Base-by-base conservation (phyloP, 2,888 invertebrate species). In the Scaptomyza flava region DNA sequence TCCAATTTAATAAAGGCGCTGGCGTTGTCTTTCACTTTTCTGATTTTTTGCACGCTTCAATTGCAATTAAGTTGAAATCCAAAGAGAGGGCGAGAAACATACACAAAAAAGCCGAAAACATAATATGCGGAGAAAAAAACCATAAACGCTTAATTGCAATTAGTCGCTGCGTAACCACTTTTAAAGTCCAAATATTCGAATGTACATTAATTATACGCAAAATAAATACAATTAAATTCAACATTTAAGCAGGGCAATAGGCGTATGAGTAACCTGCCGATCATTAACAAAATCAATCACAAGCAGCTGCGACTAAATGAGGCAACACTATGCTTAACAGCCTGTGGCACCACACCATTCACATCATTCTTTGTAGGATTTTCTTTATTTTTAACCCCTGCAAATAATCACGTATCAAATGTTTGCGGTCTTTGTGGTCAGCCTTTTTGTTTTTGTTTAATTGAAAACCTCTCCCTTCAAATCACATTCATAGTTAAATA, bases 391-490 rank as follows among this genome's bases (percentile, higher is more conserved):
- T 56, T 36, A 47, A 54, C 51, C 58, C 53, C 68, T 54, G 63
- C 68, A 64, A 80, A 87, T 83, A 77, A 77, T 51, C 85, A 81
- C 81, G 71, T 65, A 81, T 84, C 67, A 87, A 87, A 87, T 70
- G 81, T 68, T 77, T 87, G 81, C 59, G 81, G 81, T 81, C 45
- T 11, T 20, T 87, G 89, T 62, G 82, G 82, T 81, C 54, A 48
- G 57, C 51, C 67, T 63, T 59, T 67, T 12, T 45, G 50, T 34
- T 6, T 52, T 45, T 42, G 11, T 46, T 50, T 56, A 46, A 81
- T 71, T 57, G 47, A 8, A 46, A 46, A 17, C 9, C 23, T 46
- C 23, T 47, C 4, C 41, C 53, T 45, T 56, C 52, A 45, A 53
- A 41, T 47, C 56, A 60, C 46, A n/a, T 53, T 42, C 42, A 78